Conservation (phyloP, 2,888 invertebrate genomes). For the Entomobrya proxima region DNA sequence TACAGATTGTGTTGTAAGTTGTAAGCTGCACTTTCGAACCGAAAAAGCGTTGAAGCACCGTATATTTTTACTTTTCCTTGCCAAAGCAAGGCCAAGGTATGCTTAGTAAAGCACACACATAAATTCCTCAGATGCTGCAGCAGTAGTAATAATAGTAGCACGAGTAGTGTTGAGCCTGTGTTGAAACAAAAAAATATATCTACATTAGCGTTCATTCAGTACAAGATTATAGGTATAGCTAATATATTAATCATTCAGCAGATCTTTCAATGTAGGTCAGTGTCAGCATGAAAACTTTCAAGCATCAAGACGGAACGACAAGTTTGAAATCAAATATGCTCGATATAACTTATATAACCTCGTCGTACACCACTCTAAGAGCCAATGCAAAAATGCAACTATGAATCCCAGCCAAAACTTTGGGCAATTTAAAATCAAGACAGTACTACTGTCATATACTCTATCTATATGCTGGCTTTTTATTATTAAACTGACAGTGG, state of each 20-base stretch:
- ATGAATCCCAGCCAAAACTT: no score
- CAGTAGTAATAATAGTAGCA: not conserved
- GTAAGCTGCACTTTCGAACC: not conserved
- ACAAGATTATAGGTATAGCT: no score
- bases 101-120: not conserved
- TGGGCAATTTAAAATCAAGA: no score
- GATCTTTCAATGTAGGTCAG: slow-evolving; percentile 54
- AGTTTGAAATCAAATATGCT: not conserved
- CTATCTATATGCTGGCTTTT: not conserved
- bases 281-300: slow-evolving; percentile 50
- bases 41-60: slow-evolving; percentile 28
- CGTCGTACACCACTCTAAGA: no score
- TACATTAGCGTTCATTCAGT: no score
- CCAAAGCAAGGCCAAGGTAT: slow-evolving; percentile 53
- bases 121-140: not conserved
- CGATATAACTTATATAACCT: not conserved
- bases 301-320: not conserved
- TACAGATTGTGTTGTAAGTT: slow-evolving; percentile 11
- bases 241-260: slow-evolving; percentile 9
- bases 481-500: not conserved
- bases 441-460: not conserved
- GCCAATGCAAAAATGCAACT: no score
- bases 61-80: slow-evolving; percentile 52
- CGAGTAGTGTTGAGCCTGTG: not conserved
- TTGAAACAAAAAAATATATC: no score